phyloP scores from a whole-genome alignment of 2,888 invertebrate genomes.

The Drosophila mulleri region DNA sequence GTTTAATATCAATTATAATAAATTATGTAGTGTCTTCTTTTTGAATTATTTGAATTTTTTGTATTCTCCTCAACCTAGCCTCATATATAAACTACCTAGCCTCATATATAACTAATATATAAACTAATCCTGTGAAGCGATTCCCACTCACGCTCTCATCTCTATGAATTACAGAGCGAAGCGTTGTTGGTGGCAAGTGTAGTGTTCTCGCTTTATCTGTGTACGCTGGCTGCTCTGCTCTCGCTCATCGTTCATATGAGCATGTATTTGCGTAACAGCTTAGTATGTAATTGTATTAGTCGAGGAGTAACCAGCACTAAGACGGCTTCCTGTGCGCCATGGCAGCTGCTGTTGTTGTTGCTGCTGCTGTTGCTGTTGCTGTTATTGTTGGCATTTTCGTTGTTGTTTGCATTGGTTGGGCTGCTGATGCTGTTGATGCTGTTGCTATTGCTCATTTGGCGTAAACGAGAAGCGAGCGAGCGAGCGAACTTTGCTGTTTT shows the following conservation, averaged over 20 bases:
- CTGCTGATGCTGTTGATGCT: constrained; percentile 21
- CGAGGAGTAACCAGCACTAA: constrained; percentile 64
- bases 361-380: constrained; percentile 21
- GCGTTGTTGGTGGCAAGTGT: too few species aligned
- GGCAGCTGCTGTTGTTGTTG: constrained; percentile 35
- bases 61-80: too few species aligned
- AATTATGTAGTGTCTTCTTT: background rate
- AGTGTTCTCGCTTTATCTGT: constrained; percentile 38
- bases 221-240: constrained; percentile 1
- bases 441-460: constrained; percentile 56
- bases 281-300: constrained; percentile 73
- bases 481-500: constrained; percentile 64
- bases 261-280: constrained; percentile 41
- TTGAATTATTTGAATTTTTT: background rate
- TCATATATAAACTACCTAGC: background rate
- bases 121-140: background rate
- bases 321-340: constrained; percentile 61
- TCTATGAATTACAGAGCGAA: constrained; percentile 21
- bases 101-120: background rate
- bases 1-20: too few species aligned
- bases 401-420: constrained; percentile 27
- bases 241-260: constrained; percentile 2
- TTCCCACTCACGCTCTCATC: constrained; percentile 38
- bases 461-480: constrained; percentile 53
- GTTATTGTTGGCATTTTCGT: constrained; percentile 14